Evolutionary conservation across 2,797 vertebrate species (phyloP).

Genomic region (Ciconia nigra): DNA sequence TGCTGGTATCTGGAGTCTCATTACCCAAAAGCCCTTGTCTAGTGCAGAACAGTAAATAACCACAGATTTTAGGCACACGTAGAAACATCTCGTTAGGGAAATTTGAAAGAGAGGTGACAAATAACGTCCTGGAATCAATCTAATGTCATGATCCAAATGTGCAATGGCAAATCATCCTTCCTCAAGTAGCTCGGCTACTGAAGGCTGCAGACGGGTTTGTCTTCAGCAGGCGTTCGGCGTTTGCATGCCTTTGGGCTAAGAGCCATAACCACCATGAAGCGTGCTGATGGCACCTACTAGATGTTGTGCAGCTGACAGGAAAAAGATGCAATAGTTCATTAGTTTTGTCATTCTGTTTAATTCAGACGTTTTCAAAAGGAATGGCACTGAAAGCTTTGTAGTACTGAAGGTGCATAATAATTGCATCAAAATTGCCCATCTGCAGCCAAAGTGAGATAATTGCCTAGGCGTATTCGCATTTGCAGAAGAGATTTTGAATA

Average conservation of each 20-base stretch:
- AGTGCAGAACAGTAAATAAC: not conserved
- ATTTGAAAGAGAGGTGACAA: not conserved
- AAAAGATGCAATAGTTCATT: slow-evolving; percentile 52
- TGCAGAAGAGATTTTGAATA: slow-evolving; percentile 63
- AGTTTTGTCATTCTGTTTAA: slow-evolving; percentile 46
- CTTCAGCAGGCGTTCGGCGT: not conserved
- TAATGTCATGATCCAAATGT: not conserved
- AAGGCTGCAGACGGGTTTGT: not conserved
- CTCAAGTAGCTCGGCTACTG: not conserved
- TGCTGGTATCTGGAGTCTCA: not conserved
- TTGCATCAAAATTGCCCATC: slow-evolving; percentile 62
- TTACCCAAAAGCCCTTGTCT: not conserved
- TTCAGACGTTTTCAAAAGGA: slow-evolving; percentile 58
- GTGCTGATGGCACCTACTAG: not conserved
- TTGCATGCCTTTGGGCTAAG: not conserved
- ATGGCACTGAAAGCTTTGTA: slow-evolving; percentile 55
- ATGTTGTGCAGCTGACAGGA: slow-evolving; percentile 53
- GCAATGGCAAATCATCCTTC: not conserved
- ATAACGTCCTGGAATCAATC: not conserved
- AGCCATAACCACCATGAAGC: not conserved
- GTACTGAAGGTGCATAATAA: slow-evolving; percentile 65
- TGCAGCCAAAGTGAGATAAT: slow-evolving; percentile 63
- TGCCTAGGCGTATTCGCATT: slow-evolving; percentile 39
- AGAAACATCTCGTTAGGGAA: not conserved
- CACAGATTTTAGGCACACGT: not conserved